A percentile compares a stretch with the other conserved stretches of the same genome.
These are phyloP conservation scores for Remorina albescens DNA, from an alignment of 2,797 vertebrate species.

Conservation along the genomic window DNA sequence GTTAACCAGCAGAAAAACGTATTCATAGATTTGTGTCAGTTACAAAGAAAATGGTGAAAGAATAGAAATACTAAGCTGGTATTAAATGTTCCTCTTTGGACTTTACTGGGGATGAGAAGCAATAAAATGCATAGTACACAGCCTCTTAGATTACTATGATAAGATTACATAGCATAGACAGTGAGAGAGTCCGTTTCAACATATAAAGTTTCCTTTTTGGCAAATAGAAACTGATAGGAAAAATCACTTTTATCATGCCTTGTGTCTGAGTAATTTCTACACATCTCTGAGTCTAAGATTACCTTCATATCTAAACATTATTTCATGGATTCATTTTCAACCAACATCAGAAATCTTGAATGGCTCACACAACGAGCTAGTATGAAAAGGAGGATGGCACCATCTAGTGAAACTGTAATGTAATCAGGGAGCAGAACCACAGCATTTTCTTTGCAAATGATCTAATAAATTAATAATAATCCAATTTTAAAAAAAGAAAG, in stretches of 20 bases:
- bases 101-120: neutral
- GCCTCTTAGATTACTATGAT: neutral
- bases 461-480: neutral
- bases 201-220: neutral
- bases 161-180: neutral
- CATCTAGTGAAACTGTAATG: slow-evolving; percentile 65
- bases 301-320: too few species aligned
- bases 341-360: neutral
- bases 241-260: neutral
- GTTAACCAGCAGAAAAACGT: slow-evolving; percentile 19
- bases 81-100: neutral
- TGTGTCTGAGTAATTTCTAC: neutral
- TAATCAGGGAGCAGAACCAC: neutral
- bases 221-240: neutral
- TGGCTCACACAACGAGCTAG: neutral
- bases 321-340: slow-evolving; percentile 8
- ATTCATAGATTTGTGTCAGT: slow-evolving; percentile 36
- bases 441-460: neutral
- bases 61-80: neutral
- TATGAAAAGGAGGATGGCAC: slow-evolving; percentile 46
- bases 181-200: neutral
- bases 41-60: slow-evolving; percentile 17
- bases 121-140: neutral
- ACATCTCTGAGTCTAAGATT: too few species aligned
- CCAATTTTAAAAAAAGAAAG: too few species aligned